phyloP scores from a whole-genome alignment of 2,888 invertebrate species.

The Phlogophora meticulosa region DNA sequence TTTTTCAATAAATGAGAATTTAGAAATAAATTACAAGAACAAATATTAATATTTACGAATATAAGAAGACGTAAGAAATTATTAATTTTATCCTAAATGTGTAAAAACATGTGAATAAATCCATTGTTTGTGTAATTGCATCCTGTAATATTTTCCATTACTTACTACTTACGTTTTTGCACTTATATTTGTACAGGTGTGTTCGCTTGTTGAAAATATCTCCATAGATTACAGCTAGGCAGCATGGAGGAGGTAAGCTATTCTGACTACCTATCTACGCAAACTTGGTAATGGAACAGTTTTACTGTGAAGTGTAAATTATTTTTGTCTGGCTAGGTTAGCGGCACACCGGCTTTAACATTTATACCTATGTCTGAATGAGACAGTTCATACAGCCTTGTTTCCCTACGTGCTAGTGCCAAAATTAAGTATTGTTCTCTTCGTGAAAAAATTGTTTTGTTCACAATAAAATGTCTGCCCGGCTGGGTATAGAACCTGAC shows the following conservation, averaged over 20 bases:
- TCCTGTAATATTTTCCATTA: slow-evolving; percentile 1
- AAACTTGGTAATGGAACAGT: neutral
- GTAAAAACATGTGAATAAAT: neutral
- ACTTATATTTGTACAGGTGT: slow-evolving; percentile 60
- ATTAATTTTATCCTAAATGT: neutral
- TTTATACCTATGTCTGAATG: neutral
- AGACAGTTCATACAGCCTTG: neutral
- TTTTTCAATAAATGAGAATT: no score
- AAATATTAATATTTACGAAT: neutral
- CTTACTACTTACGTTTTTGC: slow-evolving; percentile 48
- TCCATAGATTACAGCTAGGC: slow-evolving; percentile 31
- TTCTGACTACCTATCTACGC: neutral
- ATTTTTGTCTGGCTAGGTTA: neutral
- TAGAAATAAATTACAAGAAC: neutral
- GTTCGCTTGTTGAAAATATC: slow-evolving; percentile 36
- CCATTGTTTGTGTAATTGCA: slow-evolving; percentile 5
- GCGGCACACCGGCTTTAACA: neutral
- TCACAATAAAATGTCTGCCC: no score
- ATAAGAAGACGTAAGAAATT: slow-evolving; percentile 21
- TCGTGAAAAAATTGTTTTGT: neutral
- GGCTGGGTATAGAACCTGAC: no score
- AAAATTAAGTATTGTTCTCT: neutral
- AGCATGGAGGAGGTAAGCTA: slow-evolving; percentile 49
- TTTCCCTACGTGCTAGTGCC: neutral
- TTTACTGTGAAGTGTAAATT: neutral